Base-by-base conservation (phyloP, 1,140 invertebrate species). In the Scaptodrosophila lebanonensis region DNA sequence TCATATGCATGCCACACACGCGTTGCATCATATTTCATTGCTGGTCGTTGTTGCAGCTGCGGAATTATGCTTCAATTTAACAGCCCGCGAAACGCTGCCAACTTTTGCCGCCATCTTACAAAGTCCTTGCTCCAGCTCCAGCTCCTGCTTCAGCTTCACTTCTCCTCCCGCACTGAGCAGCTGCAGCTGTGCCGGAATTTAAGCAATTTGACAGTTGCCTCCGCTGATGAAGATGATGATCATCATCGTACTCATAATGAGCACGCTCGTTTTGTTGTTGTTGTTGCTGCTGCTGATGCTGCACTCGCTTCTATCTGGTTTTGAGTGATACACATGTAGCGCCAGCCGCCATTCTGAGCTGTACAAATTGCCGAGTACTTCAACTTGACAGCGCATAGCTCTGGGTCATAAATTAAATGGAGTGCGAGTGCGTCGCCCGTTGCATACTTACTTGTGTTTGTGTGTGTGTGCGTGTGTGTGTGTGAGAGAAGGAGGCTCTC, bases 1-100 rank as follows among this genome's bases (percentile, higher is more conserved):
- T 70, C 73, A 77, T 72, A 79, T 77, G 73, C 64, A 66, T 73
- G 75, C 73, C 68, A 77, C 68, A n/a, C n/a, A 77, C 54, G 65
- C 75, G 56, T 58, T 82, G 64, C 62, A 15, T 56, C 68, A 79
- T 79, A 82, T 82, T 82, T 79, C 65, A 73, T 68, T 29, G 54
- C 59, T 53, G 58, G 32, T 18, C 12, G n/a, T 25, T 36, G 63
- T 52, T 50, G 38, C 44, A 42, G 44, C 32, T 57, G 51, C 49
- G 60, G 64, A 79, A 73, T 68, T 79, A 67, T 77, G 59, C 73
- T 65, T 77, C 59, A 79, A 79, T 77, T 77, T 77, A 68, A 73
- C 68, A 65, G 68, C 51, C 68, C 73, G 68, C 72, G 71, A 66
- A 76, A 70, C 65, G 66, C 66, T 77, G 66, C 72, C 59, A 62